These are phyloP conservation scores for Elephas maximus DNA, from an alignment of 2,113 vertebrate genomes.

Conservation along the genomic window DNA sequence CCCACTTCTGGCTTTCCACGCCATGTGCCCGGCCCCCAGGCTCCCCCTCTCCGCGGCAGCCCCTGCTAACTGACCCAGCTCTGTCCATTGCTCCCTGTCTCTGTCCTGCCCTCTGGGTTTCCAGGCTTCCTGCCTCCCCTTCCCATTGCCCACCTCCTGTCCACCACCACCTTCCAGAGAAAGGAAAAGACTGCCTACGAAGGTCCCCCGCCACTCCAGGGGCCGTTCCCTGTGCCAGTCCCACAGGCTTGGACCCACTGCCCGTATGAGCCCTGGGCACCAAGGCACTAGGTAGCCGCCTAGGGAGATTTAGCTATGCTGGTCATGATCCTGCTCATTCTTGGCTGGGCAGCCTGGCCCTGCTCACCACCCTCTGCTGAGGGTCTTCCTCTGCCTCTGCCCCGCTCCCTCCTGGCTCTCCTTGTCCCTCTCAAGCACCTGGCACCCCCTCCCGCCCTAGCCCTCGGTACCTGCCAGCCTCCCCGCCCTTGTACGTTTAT, in stretches of 20 bases:
- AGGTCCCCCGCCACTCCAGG: neutral
- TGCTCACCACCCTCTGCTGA: neutral
- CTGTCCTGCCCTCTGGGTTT: neutral
- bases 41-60: neutral
- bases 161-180: neutral
- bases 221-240: neutral
- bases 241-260: too few relatives aligned
- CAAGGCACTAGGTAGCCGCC: rapidly evolving
- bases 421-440: too few relatives aligned
- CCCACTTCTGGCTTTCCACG: too few relatives aligned
- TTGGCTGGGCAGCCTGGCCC: neutral
- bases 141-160: too few relatives aligned
- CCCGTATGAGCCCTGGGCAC: too few relatives aligned
- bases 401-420: neutral
- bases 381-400: neutral
- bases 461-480: neutral
- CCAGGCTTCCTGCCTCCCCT: neutral
- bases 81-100: neutral
- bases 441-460: neutral
- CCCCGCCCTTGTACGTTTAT: too few relatives aligned
- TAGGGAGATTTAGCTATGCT: neutral
- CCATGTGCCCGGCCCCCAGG: neutral
- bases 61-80: neutral
- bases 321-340: rapidly evolving
- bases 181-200: too few relatives aligned